Conservation (phyloP, 2,113 vertebrate genomes). For the Myrmecophaga tridactyla region DNA sequence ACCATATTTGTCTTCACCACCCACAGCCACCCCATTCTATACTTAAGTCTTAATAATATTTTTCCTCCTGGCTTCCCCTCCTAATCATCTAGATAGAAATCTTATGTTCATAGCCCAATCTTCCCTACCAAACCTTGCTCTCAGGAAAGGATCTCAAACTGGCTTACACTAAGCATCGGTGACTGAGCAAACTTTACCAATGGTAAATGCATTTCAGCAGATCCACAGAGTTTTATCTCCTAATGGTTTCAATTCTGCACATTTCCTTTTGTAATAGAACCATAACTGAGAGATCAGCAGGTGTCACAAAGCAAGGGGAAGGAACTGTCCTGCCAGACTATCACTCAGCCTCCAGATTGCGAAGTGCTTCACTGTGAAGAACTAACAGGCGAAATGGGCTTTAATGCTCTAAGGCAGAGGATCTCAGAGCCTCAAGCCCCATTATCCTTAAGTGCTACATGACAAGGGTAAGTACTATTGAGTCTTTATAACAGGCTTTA, state of each 20-base stretch:
- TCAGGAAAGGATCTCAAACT: neutral
- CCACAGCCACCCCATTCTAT: neutral
- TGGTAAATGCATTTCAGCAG: neutral
- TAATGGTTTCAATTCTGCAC: slow-evolving; percentile 23
- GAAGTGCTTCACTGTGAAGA: neutral
- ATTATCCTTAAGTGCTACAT: slow-evolving; percentile 61
- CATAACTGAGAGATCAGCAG: slow-evolving; percentile 1
- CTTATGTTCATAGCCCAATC: neutral
- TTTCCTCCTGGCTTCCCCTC: neutral
- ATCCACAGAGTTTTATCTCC: neutral
- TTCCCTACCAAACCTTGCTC: neutral
- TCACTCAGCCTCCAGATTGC: neutral
- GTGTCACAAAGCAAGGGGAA: neutral
- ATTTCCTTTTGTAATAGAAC: slow-evolving; percentile 16
- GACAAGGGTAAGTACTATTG: slow-evolving; percentile 21
- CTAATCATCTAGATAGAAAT: neutral
- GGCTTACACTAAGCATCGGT: neutral
- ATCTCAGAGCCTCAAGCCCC: neutral
- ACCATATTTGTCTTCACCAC: neutral
- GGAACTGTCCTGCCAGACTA: neutral
- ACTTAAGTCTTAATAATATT: neutral
- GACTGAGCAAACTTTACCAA: neutral
- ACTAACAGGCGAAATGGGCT: slow-evolving; percentile 39
- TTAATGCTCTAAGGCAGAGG: slow-evolving; percentile 18
- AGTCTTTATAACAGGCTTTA: slow-evolving; percentile 28